Evolutionary conservation across 1,140 invertebrate species (phyloP), one percentile per base, ranked within the genome.

Genomic region (Capitella teleta): DNA sequence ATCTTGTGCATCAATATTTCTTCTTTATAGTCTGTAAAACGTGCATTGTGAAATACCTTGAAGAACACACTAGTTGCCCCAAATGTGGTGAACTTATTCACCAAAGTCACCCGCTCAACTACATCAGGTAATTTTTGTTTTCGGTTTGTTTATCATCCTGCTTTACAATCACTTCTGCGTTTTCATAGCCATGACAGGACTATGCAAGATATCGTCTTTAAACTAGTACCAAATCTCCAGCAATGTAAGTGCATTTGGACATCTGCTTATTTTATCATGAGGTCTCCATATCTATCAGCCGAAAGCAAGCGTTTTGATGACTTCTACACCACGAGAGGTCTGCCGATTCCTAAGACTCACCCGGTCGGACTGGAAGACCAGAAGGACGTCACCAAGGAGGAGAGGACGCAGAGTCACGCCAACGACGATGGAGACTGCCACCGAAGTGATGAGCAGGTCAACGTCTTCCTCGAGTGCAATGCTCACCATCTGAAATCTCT

Each of bases 191-290:
- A 68, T 61, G 93, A 98, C 75, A 79, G 92, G 61, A 98, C 92
- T 54, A 95, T 98, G 91, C 93, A 98, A 74, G 92, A 98, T 76
- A 94, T 98, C 74, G 92, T 98, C 43, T 96, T 93, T 74, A 97
- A 97, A 79, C 46, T 73, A 47, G 68, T 73, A 24, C 70, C 71
- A 30, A 61, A 70, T 53, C 56, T 73, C 44, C 64, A 70, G 59
- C 61, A 72, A 57, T 62, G 71, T 72, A 58, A 66, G 67, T 61
- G 21, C 10, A n/a, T 40, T 40, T 19, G 5, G 10, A 21, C 25
- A 8, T 19, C 38, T 40, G 38, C 10, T 40, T 40, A 16, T 40
- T 40, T 40, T 40, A 40, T n/a, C 10, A 40, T 19, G 3, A 18
- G 36, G 38, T 21, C 19, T n/a, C 19, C 38, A 40, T 19, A 12